These are phyloP conservation scores for Timandra comae DNA, from an alignment of 2,888 invertebrate genomes.

Conservation along the genomic window DNA sequence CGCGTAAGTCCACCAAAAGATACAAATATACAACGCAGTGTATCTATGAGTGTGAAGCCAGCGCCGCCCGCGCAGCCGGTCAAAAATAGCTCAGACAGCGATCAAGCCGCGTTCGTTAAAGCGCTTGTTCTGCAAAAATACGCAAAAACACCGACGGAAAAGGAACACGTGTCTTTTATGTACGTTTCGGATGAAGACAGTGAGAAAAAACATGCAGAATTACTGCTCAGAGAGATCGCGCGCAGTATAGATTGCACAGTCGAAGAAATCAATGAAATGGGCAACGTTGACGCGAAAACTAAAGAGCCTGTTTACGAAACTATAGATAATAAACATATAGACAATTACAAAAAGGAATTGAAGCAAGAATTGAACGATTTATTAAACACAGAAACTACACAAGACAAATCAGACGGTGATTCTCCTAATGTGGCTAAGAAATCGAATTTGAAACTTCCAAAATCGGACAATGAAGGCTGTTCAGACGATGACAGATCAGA, in stretches of 20 bases:
- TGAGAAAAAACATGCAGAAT: slow-evolving; percentile 61
- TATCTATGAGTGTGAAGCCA: slow-evolving; percentile 43
- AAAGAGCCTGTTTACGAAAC: slow-evolving; percentile 46
- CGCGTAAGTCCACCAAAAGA: slow-evolving; percentile 43
- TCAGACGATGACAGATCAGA: slow-evolving; percentile 68
- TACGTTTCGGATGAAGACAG: slow-evolving; percentile 48
- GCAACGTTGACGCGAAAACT: slow-evolving; percentile 44
- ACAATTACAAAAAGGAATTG: slow-evolving; percentile 50
- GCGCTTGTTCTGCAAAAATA: slow-evolving; percentile 67
- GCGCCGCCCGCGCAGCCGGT: slow-evolving; percentile 43
- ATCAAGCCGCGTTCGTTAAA: slow-evolving; percentile 61
- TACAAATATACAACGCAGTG: slow-evolving; percentile 26
- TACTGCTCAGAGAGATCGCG: slow-evolving; percentile 63
- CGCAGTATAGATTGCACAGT: slow-evolving; percentile 63
- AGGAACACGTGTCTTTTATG: slow-evolving; percentile 63
- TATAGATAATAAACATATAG: slow-evolving; percentile 34
- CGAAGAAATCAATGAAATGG: slow-evolving; percentile 61
- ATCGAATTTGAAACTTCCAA: slow-evolving; percentile 62
- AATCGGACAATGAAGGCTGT: slow-evolving; percentile 58
- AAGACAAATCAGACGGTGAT: slow-evolving; percentile 18
- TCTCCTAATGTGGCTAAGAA: slow-evolving; percentile 50
- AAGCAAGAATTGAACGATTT: slow-evolving; percentile 48
- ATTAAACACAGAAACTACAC: too few relatives aligned
- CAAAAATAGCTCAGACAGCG: slow-evolving; percentile 49
- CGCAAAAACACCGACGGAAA: slow-evolving; percentile 49